Conservation (phyloP, 2,888 invertebrate genomes). For the Pristionchus exspectatus region DNA sequence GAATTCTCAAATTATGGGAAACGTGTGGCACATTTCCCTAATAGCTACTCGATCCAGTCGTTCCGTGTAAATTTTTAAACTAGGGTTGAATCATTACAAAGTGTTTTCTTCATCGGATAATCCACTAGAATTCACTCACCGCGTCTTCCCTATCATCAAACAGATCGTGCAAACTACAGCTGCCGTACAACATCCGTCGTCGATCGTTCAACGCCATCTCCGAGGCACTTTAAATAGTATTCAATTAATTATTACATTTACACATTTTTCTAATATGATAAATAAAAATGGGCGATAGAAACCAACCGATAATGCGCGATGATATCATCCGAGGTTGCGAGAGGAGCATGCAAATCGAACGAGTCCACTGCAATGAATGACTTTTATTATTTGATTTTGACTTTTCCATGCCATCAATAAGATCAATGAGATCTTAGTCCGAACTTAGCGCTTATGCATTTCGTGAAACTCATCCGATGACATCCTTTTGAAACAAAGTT, state of each 20-base stretch:
- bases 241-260: slow-evolving; percentile 9
- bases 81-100: too few species aligned
- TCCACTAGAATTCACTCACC: neutral
- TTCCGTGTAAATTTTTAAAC: too few species aligned
- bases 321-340: neutral
- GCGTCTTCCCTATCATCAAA: slow-evolving; percentile 44
- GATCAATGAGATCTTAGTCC: neutral
- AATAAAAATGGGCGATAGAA: neutral
- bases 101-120: too few species aligned
- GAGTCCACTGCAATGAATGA: neutral
- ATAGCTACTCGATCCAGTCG: too few species aligned
- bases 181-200: slow-evolving; percentile 36
- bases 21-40: too few species aligned
- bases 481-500: too few species aligned
- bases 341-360: neutral
- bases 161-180: slow-evolving; percentile 38
- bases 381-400: neutral
- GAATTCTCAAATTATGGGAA: too few species aligned
- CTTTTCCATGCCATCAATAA: neutral
- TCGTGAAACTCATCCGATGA: neutral
- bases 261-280: too few species aligned
- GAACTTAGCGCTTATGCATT: neutral
- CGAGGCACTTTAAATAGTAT: neutral
- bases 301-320: slow-evolving; percentile 45
- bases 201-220: slow-evolving; percentile 52